These are phyloP conservation scores for Harpalus rubripes DNA, from an alignment of 2,888 invertebrate genomes.

Conservation along the genomic window DNA sequence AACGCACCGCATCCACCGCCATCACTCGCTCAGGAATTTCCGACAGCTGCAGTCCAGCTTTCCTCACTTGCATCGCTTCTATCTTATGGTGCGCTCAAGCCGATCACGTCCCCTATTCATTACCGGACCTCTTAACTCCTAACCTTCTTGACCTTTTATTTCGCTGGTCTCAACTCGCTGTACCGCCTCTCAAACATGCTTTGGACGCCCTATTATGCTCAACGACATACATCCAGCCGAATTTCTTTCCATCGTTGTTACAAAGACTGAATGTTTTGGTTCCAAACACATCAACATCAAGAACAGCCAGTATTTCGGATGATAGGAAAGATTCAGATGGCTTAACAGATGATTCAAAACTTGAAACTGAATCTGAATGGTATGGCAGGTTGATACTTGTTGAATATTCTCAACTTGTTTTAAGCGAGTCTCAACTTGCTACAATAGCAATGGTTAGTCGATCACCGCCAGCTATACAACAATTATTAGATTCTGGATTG, in stretches of 20 bases:
- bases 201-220: conserved; percentile 93
- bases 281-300: conserved; percentile 78
- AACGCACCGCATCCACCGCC: conserved; percentile 79
- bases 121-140: conserved; percentile 85
- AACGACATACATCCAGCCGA: conserved; percentile 90
- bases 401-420: conserved; percentile 79
- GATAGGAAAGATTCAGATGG: conserved; percentile 81
- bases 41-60: conserved; percentile 78
- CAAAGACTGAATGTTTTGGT: conserved; percentile 85
- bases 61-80: conserved; percentile 89
- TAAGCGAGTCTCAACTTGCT: conserved; percentile 84
- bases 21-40: conserved; percentile 74
- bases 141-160: conserved; percentile 89
- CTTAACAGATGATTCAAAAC: conserved; percentile 86
- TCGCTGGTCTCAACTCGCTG: conserved; percentile 87
- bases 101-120: conserved; percentile 81
- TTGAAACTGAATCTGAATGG: conserved; percentile 79
- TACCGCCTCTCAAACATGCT: conserved; percentile 88
- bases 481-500: conserved; percentile 88
- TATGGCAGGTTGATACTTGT: conserved; percentile 80
- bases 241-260: conserved; percentile 86
- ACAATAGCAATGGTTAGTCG: conserved; percentile 90
- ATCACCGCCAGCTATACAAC: conserved; percentile 87
- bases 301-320: conserved; percentile 80
- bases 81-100: conserved; percentile 88